A percentile compares a stretch with the other conserved stretches of the same genome.
Evolutionary conservation across 2,797 vertebrate species (phyloP).

Genomic region (Myripristis jacobus): DNA sequence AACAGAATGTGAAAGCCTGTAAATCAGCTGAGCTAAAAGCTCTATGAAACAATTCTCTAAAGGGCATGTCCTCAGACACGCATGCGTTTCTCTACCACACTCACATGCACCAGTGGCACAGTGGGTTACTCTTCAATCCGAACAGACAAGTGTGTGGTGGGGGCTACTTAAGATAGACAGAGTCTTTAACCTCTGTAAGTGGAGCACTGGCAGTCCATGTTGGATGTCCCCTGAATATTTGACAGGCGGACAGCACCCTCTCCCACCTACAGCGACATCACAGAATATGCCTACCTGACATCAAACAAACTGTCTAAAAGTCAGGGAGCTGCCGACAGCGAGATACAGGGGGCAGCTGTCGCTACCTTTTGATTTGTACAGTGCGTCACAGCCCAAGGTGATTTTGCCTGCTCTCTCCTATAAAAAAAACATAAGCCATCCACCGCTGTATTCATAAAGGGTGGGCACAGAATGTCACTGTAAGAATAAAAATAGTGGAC

Average conservation of each 20-base stretch:
- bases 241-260: conserved; percentile 68
- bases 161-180: conserved; percentile 74
- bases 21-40: conserved; percentile 46
- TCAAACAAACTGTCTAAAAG: conserved; percentile 64
- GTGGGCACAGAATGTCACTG: conserved; percentile 37
- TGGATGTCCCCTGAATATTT: conserved; percentile 67
- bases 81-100: not conserved
- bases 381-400: conserved; percentile 65
- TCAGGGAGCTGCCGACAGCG: conserved; percentile 65
- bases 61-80: conserved; percentile 49
- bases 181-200: conserved; percentile 82
- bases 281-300: conserved; percentile 73
- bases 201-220: conserved; percentile 59
- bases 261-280: conserved; percentile 68
- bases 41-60: conserved; percentile 32
- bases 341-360: conserved; percentile 66
- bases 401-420: conserved; percentile 51
- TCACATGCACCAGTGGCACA: conserved; percentile 2
- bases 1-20: conserved; percentile 49
- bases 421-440: conserved; percentile 15
- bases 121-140: conserved; percentile 60
- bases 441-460: conserved; percentile 7
- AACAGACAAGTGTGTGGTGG: conserved; percentile 73
- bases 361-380: conserved; percentile 61
- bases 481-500: conserved; percentile 33